These are phyloP conservation scores for Cremastinae sp. DNA, from an alignment of 2,888 invertebrate genomes.

Conservation along the genomic window DNA sequence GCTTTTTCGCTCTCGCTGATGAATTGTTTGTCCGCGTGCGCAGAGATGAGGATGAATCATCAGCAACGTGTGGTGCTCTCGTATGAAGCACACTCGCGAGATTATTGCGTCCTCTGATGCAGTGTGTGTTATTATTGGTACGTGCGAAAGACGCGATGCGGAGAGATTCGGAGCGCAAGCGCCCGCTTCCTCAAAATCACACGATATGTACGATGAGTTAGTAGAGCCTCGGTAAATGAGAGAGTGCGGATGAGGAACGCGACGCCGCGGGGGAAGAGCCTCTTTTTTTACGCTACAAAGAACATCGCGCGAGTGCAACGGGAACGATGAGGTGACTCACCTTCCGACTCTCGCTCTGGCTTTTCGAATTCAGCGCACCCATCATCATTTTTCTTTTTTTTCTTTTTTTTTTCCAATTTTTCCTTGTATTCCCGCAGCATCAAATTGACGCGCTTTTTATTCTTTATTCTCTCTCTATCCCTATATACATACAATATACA, in stretches of 20 bases:
- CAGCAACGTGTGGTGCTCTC: no score
- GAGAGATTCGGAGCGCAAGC: background rate
- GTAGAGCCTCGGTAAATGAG: conserved; percentile 16
- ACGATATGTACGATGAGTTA: no score
- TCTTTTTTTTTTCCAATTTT: conserved; percentile 23
- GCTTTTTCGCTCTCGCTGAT: background rate
- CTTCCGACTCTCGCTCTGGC: conserved; percentile 44
- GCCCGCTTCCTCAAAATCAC: background rate
- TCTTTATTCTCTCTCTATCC: no score
- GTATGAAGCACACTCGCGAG: no score
- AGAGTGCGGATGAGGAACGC: no score
- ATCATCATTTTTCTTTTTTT: conserved; percentile 14
- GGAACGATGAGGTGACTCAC: conserved; percentile 75
- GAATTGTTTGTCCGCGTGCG: background rate
- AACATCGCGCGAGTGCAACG: conserved; percentile 68
- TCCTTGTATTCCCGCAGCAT: background rate
- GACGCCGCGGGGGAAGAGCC: conserved; percentile 2
- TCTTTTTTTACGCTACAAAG: conserved; percentile 24
- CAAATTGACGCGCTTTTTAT: no score
- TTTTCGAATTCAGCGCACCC: conserved; percentile 65
- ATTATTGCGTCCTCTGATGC: no score
- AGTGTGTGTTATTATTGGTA: no score
- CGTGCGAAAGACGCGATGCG: no score
- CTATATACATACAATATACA: no score
- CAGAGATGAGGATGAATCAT: conserved; percentile 15